Conservation (phyloP, 2,797 vertebrate species). For the Acipenser oxyrinchus region DNA sequence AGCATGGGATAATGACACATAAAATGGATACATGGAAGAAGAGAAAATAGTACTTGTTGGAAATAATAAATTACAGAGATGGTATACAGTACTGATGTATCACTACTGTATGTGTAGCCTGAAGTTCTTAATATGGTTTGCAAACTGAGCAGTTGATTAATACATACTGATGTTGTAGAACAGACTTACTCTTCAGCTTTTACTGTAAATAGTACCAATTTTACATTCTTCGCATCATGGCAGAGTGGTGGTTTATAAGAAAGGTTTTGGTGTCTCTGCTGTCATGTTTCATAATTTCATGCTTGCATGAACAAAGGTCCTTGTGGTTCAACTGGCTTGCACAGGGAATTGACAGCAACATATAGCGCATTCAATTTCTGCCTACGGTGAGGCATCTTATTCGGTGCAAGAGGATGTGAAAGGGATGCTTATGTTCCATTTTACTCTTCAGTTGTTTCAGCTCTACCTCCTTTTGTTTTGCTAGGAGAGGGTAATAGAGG, state of each 20-base stretch:
- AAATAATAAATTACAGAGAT: too few species aligned
- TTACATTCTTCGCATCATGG: too few species aligned
- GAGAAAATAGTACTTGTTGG: too few species aligned
- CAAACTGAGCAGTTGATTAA: too few species aligned
- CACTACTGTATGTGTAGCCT: too few species aligned
- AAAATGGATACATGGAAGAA: too few species aligned
- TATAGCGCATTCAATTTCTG: not conserved
- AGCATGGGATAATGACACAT: too few species aligned
- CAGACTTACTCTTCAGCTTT: too few species aligned
- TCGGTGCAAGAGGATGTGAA: not conserved
- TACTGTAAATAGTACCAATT: too few species aligned
- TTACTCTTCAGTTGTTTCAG: not conserved
- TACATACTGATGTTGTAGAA: too few species aligned
- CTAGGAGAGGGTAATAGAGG: slow-evolving; percentile 9
- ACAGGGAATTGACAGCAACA: slow-evolving; percentile 6
- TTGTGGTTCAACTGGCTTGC: not conserved
- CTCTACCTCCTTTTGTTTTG: slow-evolving; percentile 9
- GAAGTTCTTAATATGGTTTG: too few species aligned
- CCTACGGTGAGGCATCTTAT: not conserved
- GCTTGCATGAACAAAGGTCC: slow-evolving; percentile 12
- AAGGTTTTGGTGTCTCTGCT: slow-evolving; percentile 11
- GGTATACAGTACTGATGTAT: too few species aligned
- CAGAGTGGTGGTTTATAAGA: not conserved
- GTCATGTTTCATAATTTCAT: slow-evolving; percentile 15
- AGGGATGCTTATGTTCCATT: not conserved